phyloP scores from a whole-genome alignment of 64 coral and sea anemone genomes.

The Trachythela sp. region DNA sequence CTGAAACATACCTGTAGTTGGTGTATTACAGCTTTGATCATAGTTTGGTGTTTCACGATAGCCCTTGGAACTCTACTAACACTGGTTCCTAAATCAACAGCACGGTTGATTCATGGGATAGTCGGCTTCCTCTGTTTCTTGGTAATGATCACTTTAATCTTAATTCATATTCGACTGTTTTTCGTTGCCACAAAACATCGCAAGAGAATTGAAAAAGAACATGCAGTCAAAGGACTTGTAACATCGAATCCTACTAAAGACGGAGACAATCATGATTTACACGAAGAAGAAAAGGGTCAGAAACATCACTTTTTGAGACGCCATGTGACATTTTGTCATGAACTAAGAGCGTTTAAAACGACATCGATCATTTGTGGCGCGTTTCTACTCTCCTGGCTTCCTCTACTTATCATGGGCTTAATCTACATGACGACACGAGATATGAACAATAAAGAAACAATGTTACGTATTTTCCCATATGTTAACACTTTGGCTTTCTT shows the following conservation, averaged over 20 bases:
- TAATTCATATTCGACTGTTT: background rate
- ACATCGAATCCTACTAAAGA: background rate
- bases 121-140: background rate
- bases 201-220: background rate
- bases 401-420: background rate
- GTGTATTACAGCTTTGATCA: background rate
- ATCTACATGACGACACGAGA: background rate
- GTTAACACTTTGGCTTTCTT: background rate
- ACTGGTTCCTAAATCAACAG: background rate
- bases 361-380: background rate
- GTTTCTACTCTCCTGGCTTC: constrained; percentile 5
- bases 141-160: background rate
- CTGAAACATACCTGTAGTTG: background rate
- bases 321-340: background rate
- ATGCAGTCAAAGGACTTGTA: background rate
- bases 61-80: background rate
- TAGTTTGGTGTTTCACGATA: background rate
- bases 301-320: background rate
- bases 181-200: background rate
- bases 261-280: background rate
- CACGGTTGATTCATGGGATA: background rate
- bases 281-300: background rate
- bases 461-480: background rate
- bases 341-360: background rate
- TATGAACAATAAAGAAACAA: background rate